Conservation (phyloP, 2,888 invertebrate species). For the Linyphia triangularis region DNA sequence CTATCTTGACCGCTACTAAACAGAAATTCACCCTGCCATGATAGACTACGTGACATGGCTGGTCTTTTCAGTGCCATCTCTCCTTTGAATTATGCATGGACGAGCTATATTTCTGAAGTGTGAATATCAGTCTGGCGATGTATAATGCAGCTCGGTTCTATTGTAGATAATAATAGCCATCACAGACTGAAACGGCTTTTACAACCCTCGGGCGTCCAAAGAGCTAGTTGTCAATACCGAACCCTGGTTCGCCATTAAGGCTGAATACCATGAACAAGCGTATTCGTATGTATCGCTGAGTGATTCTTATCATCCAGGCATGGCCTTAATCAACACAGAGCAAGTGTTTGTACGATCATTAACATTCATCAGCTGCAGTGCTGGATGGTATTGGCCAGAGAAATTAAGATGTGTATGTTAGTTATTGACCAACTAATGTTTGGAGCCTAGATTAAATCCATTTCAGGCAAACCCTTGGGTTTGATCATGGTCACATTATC, state of each 20-base stretch:
- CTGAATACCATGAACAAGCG: slow-evolving; percentile 25
- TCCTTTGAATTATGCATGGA: slow-evolving; percentile 67
- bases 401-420: slow-evolving; percentile 72
- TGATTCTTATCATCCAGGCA: slow-evolving; percentile 25
- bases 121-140: slow-evolving; percentile 23
- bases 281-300: slow-evolving; percentile 54
- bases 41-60: slow-evolving; percentile 59
- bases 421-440: slow-evolving; percentile 62
- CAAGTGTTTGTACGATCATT: slow-evolving; percentile 66
- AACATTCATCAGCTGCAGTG: slow-evolving; percentile 36
- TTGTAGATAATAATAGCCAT: slow-evolving; percentile 43
- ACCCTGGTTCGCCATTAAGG: slow-evolving; percentile 36
- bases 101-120: slow-evolving; percentile 46
- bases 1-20: slow-evolving; percentile 69
- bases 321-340: slow-evolving; percentile 55
- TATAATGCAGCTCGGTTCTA: slow-evolving; percentile 27
- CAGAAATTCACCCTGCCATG: slow-evolving; percentile 51
- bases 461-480: slow-evolving; percentile 38
- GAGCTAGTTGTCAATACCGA: slow-evolving; percentile 41
- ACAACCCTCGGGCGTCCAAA: slow-evolving; percentile 50
- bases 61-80: slow-evolving; percentile 20
- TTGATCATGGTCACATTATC: slow-evolving; percentile 48
- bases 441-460: slow-evolving; percentile 22
- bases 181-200: slow-evolving; percentile 33
- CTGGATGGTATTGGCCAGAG: slow-evolving; percentile 19